Evolutionary conservation across 1,140 invertebrate species (phyloP), one percentile per base, ranked within the genome.

Genomic region (Battus philenor): DNA sequence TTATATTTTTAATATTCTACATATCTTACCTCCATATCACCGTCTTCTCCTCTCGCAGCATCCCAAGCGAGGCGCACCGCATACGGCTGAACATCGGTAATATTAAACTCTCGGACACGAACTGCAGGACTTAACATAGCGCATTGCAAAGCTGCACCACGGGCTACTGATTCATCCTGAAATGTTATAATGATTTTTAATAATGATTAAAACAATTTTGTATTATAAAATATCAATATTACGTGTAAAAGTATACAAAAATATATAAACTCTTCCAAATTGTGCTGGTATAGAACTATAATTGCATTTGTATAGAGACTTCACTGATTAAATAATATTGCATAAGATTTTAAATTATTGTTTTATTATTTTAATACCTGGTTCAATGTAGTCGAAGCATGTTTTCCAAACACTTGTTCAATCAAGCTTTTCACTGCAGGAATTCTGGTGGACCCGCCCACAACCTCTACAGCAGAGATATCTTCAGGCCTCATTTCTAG

Each of bases 51-150:
- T 49, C 90, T 88, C 41, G 88, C 89, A 30, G 91, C 90, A 70
- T 95, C 92, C 95, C 96, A 98, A 33, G 90, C 89, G 2, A 98
- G 87, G 57, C 94, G 93, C 18, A 99, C 92, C 1, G 95, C 90
- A 86, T 95, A 99, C 5, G 95, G 93, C 71, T 98, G 96, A 52
- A 95, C 91, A 79, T 99, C 98, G 4, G 94, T 94, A 1, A 99
- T 93, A 34, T 90, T 91, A 78, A 99, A 98, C 46, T 99, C 98
- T 48, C 95, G 89, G 20, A 99, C 97, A 74, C 96, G 91, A 59
- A 99, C 96, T 10, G 96, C 96, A 17, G 98, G 98, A 50, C 95
- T 98, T 45, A 99, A 87, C 88, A 99, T 99, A 4, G 98, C 98
- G 87, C 95, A 98, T 77, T 98, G 96, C 18, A 99, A 86, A 16